Base-by-base conservation (phyloP, 2,113 vertebrate species). In the Rhinoptilus africanus region DNA sequence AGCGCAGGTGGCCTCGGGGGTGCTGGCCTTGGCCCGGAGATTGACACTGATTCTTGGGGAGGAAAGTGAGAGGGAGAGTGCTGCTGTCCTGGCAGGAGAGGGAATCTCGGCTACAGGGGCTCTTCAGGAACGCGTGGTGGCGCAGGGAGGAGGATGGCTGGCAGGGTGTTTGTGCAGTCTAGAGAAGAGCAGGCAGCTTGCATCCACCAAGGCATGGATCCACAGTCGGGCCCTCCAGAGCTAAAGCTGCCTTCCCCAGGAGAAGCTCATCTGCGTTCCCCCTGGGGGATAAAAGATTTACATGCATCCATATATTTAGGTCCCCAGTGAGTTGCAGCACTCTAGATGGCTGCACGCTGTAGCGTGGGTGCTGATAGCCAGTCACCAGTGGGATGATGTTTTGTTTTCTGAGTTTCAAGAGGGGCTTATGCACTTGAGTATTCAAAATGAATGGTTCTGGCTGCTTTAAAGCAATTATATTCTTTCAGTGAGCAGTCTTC, bases 281-380 rank as follows among this genome's bases (percentile, higher is more conserved):
- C 24, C 68, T 43, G 43, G n/a, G 14, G 63, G 45, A 48, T 14
- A 16, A 53, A 26, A 47, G 53, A 56, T 59, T 73, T 64, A 62
- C 32, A 35, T 27, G 17, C 9, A 24, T 43, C 56, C 59, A 1
- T 11, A 12, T 16, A 47, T 54, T 53, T 13, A 37, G 17, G 4
- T 76, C 50, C 53, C 53, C 35, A 32, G 68, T 63, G 63, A 81
- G 15, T 3, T 76, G 53, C 48, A 54, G 48, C 23, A 5, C 39
- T 76, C n/a, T 21, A 30, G 54, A 28, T 8, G 83, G 50, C 27
- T 1, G 8, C n/a, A 64, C 0, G 0, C 50, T 56, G 89, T 60
- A 5, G 2, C 0, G 22, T 21, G 30, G 0, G 0, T 6, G 85
- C 60, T 43, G 30, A n/a, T 27, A 43, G 62, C 51, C 63, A 13